These are phyloP conservation scores for Engystomops pustulosus DNA, from an alignment of 2,113 vertebrate genomes.

Conservation along the genomic window DNA sequence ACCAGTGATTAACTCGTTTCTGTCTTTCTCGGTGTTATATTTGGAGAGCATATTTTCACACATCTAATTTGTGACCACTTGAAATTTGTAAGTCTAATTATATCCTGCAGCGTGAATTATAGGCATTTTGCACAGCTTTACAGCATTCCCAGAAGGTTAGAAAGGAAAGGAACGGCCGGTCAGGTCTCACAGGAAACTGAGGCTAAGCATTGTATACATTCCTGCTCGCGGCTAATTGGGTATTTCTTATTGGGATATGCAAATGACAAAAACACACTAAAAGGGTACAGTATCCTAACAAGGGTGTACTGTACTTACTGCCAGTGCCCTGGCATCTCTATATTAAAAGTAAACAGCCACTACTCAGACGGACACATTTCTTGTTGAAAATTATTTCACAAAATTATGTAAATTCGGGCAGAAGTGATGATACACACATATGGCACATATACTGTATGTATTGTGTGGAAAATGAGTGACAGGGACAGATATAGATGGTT, in stretches of 20 bases:
- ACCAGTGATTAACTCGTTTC: slow-evolving; percentile 59
- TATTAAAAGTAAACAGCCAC: neutral
- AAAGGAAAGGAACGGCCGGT: slow-evolving; percentile 20
- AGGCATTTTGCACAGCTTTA: slow-evolving; percentile 53
- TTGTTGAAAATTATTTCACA: slow-evolving; percentile 6
- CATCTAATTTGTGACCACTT: slow-evolving; percentile 51
- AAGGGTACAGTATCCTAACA: slow-evolving; percentile 33
- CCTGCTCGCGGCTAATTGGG: neutral
- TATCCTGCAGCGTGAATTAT: slow-evolving; percentile 32
- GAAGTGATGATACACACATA: neutral
- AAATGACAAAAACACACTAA: slow-evolving; percentile 38
- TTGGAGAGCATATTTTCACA: slow-evolving; percentile 52
- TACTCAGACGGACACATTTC: neutral
- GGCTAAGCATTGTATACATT: slow-evolving; percentile 24
- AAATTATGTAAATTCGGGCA: neutral
- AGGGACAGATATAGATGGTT: neutral
- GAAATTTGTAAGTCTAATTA: slow-evolving; percentile 51
- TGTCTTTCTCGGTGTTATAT: slow-evolving; percentile 48
- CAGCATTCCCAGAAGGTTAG: slow-evolving; percentile 51
- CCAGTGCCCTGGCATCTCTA: neutral
- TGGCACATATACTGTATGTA: neutral
- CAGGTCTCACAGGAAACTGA: slow-evolving; percentile 19
- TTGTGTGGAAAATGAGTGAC: neutral
- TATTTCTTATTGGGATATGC: neutral
- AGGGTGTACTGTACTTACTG: slow-evolving; percentile 27